Percentiles rank a stretch among this genome's conserved stretches.
Evolutionary conservation across 2,113 vertebrate species (phyloP).

Genomic region (Peromyscus maniculatus): DNA sequence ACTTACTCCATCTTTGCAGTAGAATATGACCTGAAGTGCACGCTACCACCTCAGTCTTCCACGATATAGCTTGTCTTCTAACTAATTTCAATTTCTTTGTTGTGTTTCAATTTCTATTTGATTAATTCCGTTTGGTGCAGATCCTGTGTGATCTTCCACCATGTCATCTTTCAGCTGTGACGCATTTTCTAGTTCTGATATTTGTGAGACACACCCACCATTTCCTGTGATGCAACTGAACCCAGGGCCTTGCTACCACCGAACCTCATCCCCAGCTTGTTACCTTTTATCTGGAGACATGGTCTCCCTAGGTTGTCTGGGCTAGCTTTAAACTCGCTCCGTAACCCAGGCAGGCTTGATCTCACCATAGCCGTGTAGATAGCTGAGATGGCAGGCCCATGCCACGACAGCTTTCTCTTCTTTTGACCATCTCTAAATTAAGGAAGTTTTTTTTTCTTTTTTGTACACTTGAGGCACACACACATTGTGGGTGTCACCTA

Average conservation of each 20-base stretch:
- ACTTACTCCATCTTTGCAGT: too few relatives aligned
- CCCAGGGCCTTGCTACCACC: background rate
- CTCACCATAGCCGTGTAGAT: background rate
- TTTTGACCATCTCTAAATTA: background rate
- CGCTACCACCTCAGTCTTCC: rapidly evolving
- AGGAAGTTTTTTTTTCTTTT: background rate
- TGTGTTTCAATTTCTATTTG: background rate
- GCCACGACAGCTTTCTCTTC: background rate
- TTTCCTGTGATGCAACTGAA: too few relatives aligned
- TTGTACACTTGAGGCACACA: background rate
- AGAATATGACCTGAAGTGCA: rapidly evolving
- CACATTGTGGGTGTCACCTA: rapidly evolving
- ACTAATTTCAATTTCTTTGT: background rate
- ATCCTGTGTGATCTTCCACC: background rate
- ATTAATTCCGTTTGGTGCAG: rapidly evolving
- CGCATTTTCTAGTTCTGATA: background rate
- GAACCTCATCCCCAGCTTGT: background rate
- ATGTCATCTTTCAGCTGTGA: background rate
- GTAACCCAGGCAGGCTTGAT: background rate
- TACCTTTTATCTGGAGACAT: background rate
- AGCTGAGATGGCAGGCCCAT: background rate
- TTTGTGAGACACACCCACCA: background rate
- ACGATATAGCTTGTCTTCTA: rapidly evolving
- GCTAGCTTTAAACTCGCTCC: background rate
- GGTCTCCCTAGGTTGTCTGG: background rate